Conservation (phyloP, 2,113 vertebrate genomes). For the Oryzias curvinotus region DNA sequence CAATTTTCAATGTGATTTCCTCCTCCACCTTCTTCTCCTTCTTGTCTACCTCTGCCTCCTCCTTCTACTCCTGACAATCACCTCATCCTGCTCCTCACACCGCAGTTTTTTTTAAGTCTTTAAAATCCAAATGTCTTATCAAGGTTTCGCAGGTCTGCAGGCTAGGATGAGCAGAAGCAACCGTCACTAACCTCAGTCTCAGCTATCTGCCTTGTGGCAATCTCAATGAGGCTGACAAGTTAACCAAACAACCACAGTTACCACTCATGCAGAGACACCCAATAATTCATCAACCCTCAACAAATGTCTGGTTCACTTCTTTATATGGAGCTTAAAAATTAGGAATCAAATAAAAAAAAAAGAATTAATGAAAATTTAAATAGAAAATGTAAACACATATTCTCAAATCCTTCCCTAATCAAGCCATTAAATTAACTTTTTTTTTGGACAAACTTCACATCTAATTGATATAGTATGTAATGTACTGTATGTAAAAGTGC, state of each 20-base stretch:
- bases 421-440: too few relatives aligned
- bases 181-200: conserved; percentile 58
- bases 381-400: too few relatives aligned
- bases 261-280: conserved; percentile 15
- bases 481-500: too few relatives aligned
- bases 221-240: conserved; percentile 59
- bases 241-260: conserved; percentile 49
- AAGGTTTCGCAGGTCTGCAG: conserved; percentile 66
- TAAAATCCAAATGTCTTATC: conserved; percentile 71
- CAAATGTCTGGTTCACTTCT: conserved; percentile 46
- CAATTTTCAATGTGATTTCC: conserved; percentile 57
- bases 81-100: conserved; percentile 58
- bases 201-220: conserved; percentile 58
- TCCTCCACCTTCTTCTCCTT: conserved; percentile 21
- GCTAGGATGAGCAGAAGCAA: conserved; percentile 55
- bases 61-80: conserved; percentile 44
- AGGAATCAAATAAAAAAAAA: conserved; percentile 31
- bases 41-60: conserved; percentile 23
- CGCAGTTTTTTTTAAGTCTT: conserved; percentile 58
- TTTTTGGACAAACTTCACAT: too few relatives aligned
- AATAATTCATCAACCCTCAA: conserved; percentile 44
- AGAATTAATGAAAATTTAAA: conserved; percentile 50
- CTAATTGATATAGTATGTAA: too few relatives aligned
- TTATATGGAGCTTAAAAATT: background rate
- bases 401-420: too few relatives aligned